These are phyloP conservation scores for Paramacrobiotus metropolitanus DNA, from an alignment of 1,140 invertebrate species.

Conservation along the genomic window DNA sequence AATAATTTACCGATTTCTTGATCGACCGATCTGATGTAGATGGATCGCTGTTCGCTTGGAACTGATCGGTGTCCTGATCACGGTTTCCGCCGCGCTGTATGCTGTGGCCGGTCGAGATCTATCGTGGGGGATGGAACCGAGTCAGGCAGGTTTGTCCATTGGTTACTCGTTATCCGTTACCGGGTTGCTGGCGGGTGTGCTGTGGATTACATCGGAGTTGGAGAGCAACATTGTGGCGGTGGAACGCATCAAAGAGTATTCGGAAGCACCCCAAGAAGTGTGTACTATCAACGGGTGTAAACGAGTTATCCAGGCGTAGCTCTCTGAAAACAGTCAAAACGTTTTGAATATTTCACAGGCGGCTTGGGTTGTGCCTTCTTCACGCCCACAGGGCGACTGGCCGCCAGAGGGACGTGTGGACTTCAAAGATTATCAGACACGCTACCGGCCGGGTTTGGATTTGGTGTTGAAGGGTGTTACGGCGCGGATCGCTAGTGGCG, in stretches of 20 bases:
- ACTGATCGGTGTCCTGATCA: conserved; percentile 23
- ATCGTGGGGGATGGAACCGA: conserved; percentile 20
- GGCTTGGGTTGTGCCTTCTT: conserved; percentile 5
- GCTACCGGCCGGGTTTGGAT: conserved; percentile 17
- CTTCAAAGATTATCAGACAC: conserved; percentile 22
- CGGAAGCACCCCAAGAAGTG: conserved; percentile 11
- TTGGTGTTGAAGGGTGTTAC: conserved; percentile 18
- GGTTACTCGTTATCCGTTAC: conserved; percentile 30
- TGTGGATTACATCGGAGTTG: conserved; percentile 10
- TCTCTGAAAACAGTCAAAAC: too few species aligned
- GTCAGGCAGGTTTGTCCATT: conserved; percentile 29
- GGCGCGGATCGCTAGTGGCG: conserved; percentile 15
- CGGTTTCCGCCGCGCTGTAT: conserved; percentile 26
- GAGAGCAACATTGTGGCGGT: conserved; percentile 14
- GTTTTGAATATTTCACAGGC: too few species aligned
- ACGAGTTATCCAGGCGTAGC: too few species aligned
- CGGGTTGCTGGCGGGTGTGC: conserved; percentile 8
- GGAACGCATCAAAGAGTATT: conserved; percentile 15
- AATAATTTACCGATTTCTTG: too few species aligned
- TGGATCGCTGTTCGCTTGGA: conserved; percentile 25
- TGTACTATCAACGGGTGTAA: too few species aligned
- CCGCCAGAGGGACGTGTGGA: conserved; percentile 20
- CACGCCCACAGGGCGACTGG: conserved; percentile 16
- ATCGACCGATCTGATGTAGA: too few species aligned
- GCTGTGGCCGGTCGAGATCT: conserved; percentile 22